phyloP scores from a whole-genome alignment of 2,113 vertebrate species.

The Sarotherodon lohbergeri region DNA sequence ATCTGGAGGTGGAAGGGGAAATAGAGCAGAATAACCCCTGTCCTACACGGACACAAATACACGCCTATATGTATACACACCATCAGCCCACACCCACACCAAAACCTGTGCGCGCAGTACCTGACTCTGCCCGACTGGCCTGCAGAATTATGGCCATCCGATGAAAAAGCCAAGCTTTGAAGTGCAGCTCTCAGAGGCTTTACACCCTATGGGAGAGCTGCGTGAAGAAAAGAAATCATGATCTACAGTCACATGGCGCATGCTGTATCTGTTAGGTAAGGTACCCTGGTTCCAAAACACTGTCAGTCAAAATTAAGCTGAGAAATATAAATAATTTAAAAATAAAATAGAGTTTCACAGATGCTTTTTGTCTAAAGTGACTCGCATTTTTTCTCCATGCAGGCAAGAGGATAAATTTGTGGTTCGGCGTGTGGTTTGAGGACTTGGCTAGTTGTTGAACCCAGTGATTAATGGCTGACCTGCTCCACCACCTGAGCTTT shows the following conservation, averaged over 20 bases:
- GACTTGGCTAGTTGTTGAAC: background rate
- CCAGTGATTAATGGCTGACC: background rate
- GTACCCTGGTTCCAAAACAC: background rate
- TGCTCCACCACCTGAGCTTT: background rate
- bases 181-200: conserved; percentile 26
- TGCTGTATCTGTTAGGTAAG: conserved; percentile 32
- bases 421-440: background rate
- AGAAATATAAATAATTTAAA: background rate
- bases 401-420: background rate
- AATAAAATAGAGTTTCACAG: background rate
- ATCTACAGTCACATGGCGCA: conserved; percentile 34
- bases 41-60: background rate
- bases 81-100: background rate
- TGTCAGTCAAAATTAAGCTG: background rate
- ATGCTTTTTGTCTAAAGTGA: background rate
- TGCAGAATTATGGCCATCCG: conserved; percentile 33
- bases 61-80: background rate
- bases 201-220: conserved; percentile 2
- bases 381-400: background rate
- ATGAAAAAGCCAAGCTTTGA: conserved; percentile 41
- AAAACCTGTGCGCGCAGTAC: conserved; percentile 11
- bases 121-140: conserved; percentile 16
- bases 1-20: conserved; percentile 52
- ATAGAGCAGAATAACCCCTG: conserved; percentile 36
- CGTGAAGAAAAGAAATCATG: background rate